A percentile compares a stretch with the other conserved stretches of the same genome.
These are phyloP conservation scores for Microdon myrmicae DNA, from an alignment of 2,888 invertebrate genomes.

Conservation along the genomic window DNA sequence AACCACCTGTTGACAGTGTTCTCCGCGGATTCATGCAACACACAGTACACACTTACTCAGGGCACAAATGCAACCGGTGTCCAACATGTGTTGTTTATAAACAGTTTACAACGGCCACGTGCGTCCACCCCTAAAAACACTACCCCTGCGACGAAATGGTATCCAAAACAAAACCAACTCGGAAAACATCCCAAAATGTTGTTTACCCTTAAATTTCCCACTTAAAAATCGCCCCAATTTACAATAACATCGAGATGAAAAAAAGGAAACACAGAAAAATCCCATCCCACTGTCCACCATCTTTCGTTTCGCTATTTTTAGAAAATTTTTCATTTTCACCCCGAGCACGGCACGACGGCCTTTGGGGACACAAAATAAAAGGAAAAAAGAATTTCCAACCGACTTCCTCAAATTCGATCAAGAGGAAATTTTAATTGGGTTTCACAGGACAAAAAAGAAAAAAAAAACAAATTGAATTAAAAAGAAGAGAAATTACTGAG, in stretches of 20 bases:
- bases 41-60: no score
- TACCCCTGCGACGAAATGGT: constrained; percentile 7
- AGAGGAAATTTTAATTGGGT: background rate
- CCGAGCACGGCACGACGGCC: constrained; percentile 35
- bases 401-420: background rate
- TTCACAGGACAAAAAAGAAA: background rate
- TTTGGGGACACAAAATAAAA: constrained; percentile 1
- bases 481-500: no score
- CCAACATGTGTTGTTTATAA: constrained; percentile 31
- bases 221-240: no score
- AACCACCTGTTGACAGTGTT: constrained; percentile 3
- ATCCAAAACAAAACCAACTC: constrained; percentile 26
- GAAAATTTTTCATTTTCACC: constrained; percentile 32
- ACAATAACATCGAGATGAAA: no score
- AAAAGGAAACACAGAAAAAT: background rate
- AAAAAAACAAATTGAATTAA: background rate
- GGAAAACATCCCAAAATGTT: constrained; percentile 10
- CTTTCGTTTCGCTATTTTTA: constrained; percentile 38
- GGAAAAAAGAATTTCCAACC: constrained; percentile 2
- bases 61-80: constrained; percentile 19
- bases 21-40: background rate
- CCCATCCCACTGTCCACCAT: constrained; percentile 24
- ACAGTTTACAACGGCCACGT: constrained; percentile 6
- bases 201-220: constrained; percentile 15
- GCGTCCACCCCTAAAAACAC: background rate